Evolutionary conservation across 2,797 vertebrate species (phyloP).

Genomic region (Coilia nasus): DNA sequence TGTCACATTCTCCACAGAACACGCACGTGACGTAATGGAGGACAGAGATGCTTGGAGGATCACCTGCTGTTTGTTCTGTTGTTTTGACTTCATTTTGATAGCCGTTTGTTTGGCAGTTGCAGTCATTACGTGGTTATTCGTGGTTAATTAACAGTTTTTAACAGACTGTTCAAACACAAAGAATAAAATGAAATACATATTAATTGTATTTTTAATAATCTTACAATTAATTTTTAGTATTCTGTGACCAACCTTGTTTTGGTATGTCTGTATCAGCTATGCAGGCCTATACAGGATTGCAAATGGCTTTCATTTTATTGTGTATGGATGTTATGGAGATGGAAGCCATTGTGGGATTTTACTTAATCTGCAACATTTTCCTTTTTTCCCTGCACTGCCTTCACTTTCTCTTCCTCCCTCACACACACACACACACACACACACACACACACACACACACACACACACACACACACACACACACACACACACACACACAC

Average conservation of each 20-base stretch:
- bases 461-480: constrained; percentile 19
- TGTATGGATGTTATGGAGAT: neutral
- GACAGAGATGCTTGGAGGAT: neutral
- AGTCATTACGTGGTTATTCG: neutral
- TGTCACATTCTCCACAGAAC: neutral
- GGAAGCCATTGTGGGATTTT: neutral
- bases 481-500: neutral
- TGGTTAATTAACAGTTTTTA: neutral
- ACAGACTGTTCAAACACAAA: neutral
- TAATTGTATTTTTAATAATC: neutral
- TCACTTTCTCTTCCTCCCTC: neutral
- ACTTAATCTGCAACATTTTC: neutral
- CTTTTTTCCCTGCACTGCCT: neutral
- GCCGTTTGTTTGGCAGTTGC: neutral
- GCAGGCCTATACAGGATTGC: neutral
- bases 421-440: neutral
- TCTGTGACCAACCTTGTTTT: neutral
- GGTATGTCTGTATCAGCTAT: neutral
- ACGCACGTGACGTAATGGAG: neutral
- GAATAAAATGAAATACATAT: neutral
- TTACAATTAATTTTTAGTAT: neutral
- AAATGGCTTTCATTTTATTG: neutral
- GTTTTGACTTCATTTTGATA: neutral
- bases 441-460: constrained; percentile 14
- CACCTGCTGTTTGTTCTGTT: neutral